Evolutionary conservation across 1,140 invertebrate species (phyloP).

Genomic region (Leguminivora glycinivorella): DNA sequence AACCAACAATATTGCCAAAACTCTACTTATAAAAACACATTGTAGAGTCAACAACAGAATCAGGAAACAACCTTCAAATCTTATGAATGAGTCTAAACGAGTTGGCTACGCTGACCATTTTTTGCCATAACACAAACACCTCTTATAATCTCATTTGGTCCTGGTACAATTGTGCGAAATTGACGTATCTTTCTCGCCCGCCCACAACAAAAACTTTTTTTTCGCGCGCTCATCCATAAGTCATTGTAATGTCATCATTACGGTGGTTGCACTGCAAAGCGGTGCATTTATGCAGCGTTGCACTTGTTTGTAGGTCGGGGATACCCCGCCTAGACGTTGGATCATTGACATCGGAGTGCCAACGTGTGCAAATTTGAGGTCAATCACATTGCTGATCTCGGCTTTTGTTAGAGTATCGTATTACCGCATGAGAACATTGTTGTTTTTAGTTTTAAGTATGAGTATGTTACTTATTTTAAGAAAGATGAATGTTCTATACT

Average conservation of each 20-base stretch:
- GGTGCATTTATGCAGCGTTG: slow-evolving; percentile 52
- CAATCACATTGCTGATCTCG: slow-evolving; percentile 43
- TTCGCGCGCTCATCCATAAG: slow-evolving; percentile 58
- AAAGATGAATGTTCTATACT: too few species aligned
- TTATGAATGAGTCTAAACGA: slow-evolving; percentile 20
- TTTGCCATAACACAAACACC: slow-evolving; percentile 45
- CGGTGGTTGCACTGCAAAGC: slow-evolving; percentile 59
- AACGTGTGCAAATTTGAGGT: slow-evolving; percentile 51
- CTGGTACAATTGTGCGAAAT: slow-evolving; percentile 76
- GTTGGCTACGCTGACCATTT: slow-evolving; percentile 30
- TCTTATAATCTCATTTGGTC: slow-evolving; percentile 49
- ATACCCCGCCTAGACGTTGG: slow-evolving; percentile 54
- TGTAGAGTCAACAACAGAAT: not conserved
- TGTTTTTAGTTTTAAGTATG: too few species aligned
- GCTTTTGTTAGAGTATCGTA: not conserved
- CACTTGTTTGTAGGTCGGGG: slow-evolving; percentile 67
- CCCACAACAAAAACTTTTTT: slow-evolving; percentile 51
- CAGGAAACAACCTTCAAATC: slow-evolving; percentile 20
- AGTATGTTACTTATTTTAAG: too few species aligned
- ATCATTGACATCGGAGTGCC: slow-evolving; percentile 32
- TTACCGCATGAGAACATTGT: too few species aligned
- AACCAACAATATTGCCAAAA: too few species aligned
- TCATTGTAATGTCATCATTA: slow-evolving; percentile 70
- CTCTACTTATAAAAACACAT: too few species aligned
- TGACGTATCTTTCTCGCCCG: slow-evolving; percentile 62